phyloP scores from a whole-genome alignment of 2,113 vertebrate species.

The Cephalopholis sonnerati region DNA sequence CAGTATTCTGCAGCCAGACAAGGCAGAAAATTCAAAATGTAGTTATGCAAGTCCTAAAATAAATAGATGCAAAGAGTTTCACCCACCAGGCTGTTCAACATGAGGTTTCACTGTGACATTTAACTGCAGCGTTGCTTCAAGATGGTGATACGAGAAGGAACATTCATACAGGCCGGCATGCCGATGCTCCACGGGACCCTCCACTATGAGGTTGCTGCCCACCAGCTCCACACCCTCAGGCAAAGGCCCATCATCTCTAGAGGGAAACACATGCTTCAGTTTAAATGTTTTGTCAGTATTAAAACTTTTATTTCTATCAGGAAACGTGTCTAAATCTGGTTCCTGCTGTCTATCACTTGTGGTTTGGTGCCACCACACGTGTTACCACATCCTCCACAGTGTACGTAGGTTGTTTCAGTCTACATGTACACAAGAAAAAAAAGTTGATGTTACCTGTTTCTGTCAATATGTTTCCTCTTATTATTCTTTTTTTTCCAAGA shows the following conservation, averaged over 20 bases:
- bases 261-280: constrained; percentile 13
- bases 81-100: constrained; percentile 45
- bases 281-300: neutral
- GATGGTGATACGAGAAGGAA: constrained; percentile 68
- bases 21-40: constrained; percentile 3
- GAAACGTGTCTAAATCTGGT: constrained; percentile 38
- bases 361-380: constrained; percentile 57
- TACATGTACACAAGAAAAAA: neutral
- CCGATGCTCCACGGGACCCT: constrained; percentile 52
- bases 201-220: constrained; percentile 57
- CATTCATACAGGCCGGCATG: constrained; percentile 78
- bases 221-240: constrained; percentile 64
- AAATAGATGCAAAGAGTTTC: neutral
- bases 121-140: constrained; percentile 56
- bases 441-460: neutral
- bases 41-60: neutral
- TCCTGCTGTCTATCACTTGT: constrained; percentile 51
- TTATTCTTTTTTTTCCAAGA: neutral
- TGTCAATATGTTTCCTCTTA: neutral
- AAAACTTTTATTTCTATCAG: constrained; percentile 11
- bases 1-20: constrained; percentile 15
- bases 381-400: constrained; percentile 67
- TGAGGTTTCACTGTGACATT: constrained; percentile 70
- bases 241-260: constrained; percentile 65
- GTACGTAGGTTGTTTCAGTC: constrained; percentile 40